These are phyloP conservation scores for Eubucco bourcierii DNA, from an alignment of 2,113 vertebrate genomes.

Conservation along the genomic window DNA sequence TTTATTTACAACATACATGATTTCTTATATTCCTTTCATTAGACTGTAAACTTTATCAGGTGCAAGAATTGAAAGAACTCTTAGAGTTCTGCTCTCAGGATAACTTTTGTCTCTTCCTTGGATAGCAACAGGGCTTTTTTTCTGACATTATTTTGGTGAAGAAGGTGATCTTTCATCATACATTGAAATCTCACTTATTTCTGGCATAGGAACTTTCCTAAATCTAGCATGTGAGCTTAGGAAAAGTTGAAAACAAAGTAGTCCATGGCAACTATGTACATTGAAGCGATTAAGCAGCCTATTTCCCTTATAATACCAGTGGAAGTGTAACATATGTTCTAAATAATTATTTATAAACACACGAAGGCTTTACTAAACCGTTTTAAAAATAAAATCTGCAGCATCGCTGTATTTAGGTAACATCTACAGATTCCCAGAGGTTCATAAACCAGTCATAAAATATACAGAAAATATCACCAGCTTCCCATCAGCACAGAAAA, in stretches of 20 bases:
- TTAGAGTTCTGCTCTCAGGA: fast-evolving
- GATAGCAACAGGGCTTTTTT: background rate
- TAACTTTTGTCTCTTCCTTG: background rate
- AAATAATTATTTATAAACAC: background rate
- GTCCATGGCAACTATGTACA: fast-evolving
- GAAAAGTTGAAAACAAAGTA: background rate
- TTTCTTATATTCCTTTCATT: background rate
- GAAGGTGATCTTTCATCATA: background rate
- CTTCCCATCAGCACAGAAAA: conserved; percentile 29
- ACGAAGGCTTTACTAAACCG: background rate
- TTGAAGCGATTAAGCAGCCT: background rate
- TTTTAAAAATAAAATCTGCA: background rate
- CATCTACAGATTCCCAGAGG: background rate
- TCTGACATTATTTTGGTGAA: background rate
- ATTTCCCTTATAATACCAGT: background rate
- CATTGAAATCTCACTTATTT: background rate
- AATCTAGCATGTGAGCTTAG: background rate
- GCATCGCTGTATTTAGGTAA: background rate
- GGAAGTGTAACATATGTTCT: background rate
- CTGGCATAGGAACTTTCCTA: background rate
- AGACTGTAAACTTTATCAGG: background rate
- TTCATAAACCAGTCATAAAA: conserved; percentile 13
- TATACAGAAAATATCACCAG: background rate
- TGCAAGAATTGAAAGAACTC: background rate
- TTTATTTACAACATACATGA: background rate